A percentile compares a stretch with the other conserved stretches of the same genome.
phyloP scores from a whole-genome alignment of 2,888 invertebrate species.

The Spilarctia lutea region DNA sequence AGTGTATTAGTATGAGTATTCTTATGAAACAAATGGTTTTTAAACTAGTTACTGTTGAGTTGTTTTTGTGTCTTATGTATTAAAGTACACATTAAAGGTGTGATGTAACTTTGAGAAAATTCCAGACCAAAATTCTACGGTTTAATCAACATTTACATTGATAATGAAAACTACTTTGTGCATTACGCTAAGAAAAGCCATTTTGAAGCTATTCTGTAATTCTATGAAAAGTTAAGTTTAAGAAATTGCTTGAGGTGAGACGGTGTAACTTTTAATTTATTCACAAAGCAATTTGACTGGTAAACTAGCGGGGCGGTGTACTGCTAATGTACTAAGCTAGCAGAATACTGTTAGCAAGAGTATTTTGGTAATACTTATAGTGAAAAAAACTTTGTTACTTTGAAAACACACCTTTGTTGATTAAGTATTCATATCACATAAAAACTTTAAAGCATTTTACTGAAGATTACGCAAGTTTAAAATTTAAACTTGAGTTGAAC shows the following conservation, averaged over 20 bases:
- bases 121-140: not conserved
- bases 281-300: slow-evolving; percentile 74
- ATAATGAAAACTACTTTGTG: slow-evolving; percentile 31
- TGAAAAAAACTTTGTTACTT: not conserved
- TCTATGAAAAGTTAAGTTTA: slow-evolving; percentile 71
- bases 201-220: slow-evolving; percentile 63
- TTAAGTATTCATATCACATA: not conserved
- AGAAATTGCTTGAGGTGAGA: slow-evolving; percentile 63
- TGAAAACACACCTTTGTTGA: not conserved
- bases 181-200: slow-evolving; percentile 47
- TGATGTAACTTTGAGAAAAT: not conserved
- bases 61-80: too few species aligned
- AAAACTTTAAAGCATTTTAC: not conserved
- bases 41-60: not conserved
- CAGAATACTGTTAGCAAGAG: slow-evolving; percentile 18
- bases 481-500: too few species aligned
- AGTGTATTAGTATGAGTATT: not conserved
- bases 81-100: not conserved
- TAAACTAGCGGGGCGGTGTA: slow-evolving; percentile 53
- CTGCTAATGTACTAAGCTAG: slow-evolving; percentile 31
- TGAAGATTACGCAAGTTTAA: not conserved
- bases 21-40: not conserved
- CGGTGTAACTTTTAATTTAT: slow-evolving; percentile 70
- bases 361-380: not conserved
- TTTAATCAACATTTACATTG: slow-evolving; percentile 15